Percentiles rank a stretch among this genome's conserved stretches.
Evolutionary conservation across 2,797 vertebrate genomes (phyloP).

Genomic region (Xiphophorus birchmanni): DNA sequence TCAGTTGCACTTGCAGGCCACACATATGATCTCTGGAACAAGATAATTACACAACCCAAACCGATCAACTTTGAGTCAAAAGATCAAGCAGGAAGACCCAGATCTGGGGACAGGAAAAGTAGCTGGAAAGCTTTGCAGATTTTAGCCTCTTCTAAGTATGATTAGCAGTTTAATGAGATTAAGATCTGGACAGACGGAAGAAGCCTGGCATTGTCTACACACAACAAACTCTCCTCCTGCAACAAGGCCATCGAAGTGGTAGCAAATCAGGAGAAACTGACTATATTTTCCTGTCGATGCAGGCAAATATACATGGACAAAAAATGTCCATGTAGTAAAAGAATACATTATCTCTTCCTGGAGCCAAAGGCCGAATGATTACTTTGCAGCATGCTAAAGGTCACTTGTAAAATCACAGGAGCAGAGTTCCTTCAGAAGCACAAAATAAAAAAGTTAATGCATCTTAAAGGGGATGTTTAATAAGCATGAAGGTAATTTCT

Average conservation of each 20-base stretch:
- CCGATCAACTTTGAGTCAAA: background rate
- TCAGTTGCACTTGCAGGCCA: background rate
- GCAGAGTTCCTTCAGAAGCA: background rate
- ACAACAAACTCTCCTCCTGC: constrained; percentile 3
- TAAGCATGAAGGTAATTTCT: background rate
- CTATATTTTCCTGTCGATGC: background rate
- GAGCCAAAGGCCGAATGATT: background rate
- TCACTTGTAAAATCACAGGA: background rate
- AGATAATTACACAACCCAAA: background rate
- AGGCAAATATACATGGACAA: background rate
- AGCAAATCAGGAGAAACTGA: background rate
- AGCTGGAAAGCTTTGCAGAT: constrained; percentile 8
- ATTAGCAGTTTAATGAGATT: background rate
- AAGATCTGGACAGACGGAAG: constrained; percentile 9
- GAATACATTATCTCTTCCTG: background rate
- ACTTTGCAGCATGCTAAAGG: background rate
- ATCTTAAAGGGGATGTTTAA: background rate
- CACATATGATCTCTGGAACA: background rate
- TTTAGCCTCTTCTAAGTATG: background rate
- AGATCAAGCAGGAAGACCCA: constrained; percentile 3
- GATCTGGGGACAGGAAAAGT: constrained; percentile 20
- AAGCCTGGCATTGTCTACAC: background rate
- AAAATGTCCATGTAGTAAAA: background rate
- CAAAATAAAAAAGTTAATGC: background rate
- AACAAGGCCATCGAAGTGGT: background rate